Evolutionary conservation across 2,797 vertebrate genomes (phyloP), one percentile per base, ranked within the genome.

Genomic region (Sebastes iracundus): DNA sequence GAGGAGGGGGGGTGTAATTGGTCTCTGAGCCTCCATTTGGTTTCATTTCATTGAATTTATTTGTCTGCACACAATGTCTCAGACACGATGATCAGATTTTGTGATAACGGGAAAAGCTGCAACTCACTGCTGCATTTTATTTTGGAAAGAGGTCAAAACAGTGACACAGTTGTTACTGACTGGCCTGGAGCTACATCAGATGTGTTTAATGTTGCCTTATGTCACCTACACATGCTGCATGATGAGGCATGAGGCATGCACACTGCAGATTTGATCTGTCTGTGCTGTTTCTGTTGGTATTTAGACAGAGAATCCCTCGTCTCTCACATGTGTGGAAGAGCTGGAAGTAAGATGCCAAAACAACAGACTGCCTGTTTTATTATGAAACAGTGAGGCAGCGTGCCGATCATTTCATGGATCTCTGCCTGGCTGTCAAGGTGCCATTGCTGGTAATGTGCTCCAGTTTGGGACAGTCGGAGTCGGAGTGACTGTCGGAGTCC

Each of bases 291-390:
- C 23, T 2, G 2, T 49, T 4, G 22, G 11, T 18, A 58, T 32
- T n/a, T 52, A 75, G 27, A 18, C 23, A 58, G 83, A 79, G 69
- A 35, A 30, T 59, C 70, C 20, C 30, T 3, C 11, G 3, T 74
- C 59, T 77, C 62, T 79, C 64, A 72, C 33, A 62, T 42, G 55
- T 65, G 60, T 67, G 61, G 59, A 75, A 55, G 28, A 23, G 2
- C 68, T 7, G 33, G 9, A 42, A 61, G 49, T 16, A 2, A 55
- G 80, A 68, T 35, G 71, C 77, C 85, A 70, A 66, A 64, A 63
- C 67, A 72, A 82, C 87, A 90, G 75, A 70, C 83, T 62, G 77
- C 14, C 59, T 59, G 61, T 52, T 82, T 90, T 62, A 82, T 82
- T 64, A 53, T 66, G 77, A 79, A 88, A 72, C 80, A 32, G 68